phyloP scores from a whole-genome alignment of 2,888 invertebrate species.

The Exephanes ischioxanthus region DNA sequence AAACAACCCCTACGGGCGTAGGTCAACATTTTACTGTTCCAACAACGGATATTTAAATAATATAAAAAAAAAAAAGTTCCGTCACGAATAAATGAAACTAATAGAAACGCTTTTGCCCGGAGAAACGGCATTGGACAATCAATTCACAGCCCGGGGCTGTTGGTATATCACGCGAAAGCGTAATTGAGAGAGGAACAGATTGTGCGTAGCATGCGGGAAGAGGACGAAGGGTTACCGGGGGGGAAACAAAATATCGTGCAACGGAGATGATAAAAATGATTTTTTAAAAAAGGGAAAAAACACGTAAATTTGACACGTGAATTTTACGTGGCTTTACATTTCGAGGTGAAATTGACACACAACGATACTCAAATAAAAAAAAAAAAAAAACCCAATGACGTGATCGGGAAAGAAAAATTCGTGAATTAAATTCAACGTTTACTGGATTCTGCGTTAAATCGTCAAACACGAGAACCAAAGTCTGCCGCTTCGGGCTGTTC shows the following conservation, averaged over 20 bases:
- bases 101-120: slow-evolving; percentile 3
- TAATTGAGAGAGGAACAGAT: neutral
- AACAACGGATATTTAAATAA: slow-evolving; percentile 20
- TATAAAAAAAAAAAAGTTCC: slow-evolving; percentile 8
- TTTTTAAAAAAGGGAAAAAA: too few species aligned
- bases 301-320: too few species aligned
- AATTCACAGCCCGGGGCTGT: slow-evolving; percentile 24
- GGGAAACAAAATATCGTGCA: neutral
- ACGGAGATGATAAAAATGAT: too few species aligned
- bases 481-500: too few species aligned
- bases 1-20: slow-evolving; percentile 14
- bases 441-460: too few species aligned
- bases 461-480: too few species aligned
- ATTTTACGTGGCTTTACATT: too few species aligned
- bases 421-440: too few species aligned
- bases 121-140: slow-evolving; percentile 15
- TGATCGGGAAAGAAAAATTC: too few species aligned
- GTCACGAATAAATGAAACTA: neutral
- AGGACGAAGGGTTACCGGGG: neutral
- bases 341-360: too few species aligned
- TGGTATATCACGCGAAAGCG: slow-evolving; percentile 29
- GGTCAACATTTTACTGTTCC: slow-evolving; percentile 7
- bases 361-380: too few species aligned
- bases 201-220: neutral
- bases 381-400: too few species aligned